Percentiles rank a stretch among this genome's conserved stretches.
phyloP scores from a whole-genome alignment of 2,797 vertebrate genomes.

The Pelochelys cantorii region DNA sequence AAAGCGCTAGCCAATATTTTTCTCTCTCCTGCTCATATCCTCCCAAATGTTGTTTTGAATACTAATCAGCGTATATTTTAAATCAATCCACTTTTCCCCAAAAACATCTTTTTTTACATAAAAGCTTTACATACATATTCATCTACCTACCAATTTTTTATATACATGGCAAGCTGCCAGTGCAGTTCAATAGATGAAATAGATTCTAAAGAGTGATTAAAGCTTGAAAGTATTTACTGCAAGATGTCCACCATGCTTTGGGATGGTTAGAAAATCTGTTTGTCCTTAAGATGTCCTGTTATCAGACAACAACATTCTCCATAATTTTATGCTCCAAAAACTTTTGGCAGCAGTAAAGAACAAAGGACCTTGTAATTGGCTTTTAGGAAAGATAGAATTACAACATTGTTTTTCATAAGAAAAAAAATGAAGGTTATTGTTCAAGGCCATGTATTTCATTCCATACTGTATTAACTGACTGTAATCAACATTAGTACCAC shows the following conservation, averaged over 20 bases:
- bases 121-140: slow-evolving; percentile 16
- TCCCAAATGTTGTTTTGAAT: slow-evolving; percentile 11
- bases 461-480: neutral
- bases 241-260: slow-evolving; percentile 29
- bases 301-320: slow-evolving; percentile 54
- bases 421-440: slow-evolving; percentile 55
- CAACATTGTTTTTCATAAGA: slow-evolving; percentile 44
- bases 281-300: slow-evolving; percentile 62
- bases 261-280: slow-evolving; percentile 30
- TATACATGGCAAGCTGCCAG: slow-evolving; percentile 35
- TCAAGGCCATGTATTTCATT: slow-evolving; percentile 43
- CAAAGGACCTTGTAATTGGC: slow-evolving; percentile 62
- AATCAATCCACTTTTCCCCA: neutral
- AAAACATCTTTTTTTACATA: neutral
- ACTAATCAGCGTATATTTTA: slow-evolving; percentile 12
- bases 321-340: slow-evolving; percentile 65
- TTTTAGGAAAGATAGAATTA: slow-evolving; percentile 69
- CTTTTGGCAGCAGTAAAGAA: slow-evolving; percentile 57
- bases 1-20: neutral
- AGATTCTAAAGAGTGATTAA: slow-evolving; percentile 10
- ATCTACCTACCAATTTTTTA: slow-evolving; percentile 8
- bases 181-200: slow-evolving; percentile 13
- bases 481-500: neutral
- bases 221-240: slow-evolving; percentile 36
- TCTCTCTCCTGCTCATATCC: neutral